Conservation (phyloP, 2,797 vertebrate species). For the Sebastes miniatus region DNA sequence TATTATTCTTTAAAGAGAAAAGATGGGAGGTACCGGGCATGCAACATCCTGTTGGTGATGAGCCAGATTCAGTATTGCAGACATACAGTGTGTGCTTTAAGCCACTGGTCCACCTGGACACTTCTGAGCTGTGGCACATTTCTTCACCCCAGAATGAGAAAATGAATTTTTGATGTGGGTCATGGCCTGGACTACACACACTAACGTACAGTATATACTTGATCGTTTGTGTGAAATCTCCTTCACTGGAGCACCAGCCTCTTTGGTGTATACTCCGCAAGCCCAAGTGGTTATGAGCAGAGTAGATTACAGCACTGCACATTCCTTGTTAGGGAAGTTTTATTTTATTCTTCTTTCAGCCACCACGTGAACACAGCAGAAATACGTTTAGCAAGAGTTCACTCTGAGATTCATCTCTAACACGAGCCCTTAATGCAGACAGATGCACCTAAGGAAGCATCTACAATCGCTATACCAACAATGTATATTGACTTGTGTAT, state of each 20-base stretch:
- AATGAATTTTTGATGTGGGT: conserved; percentile 15
- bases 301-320: neutral
- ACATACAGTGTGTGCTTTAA: conserved; percentile 2
- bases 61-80: conserved; percentile 16
- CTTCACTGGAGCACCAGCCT: neutral
- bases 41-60: neutral
- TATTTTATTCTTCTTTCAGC: neutral
- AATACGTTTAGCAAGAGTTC: neutral
- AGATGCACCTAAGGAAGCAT: neutral
- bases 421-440: neutral
- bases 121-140: neutral
- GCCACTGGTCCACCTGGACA: neutral
- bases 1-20: neutral
- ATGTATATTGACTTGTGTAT: neutral
- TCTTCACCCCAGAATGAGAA: conserved; percentile 18
- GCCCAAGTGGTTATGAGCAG: neutral
- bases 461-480: neutral
- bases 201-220: neutral
- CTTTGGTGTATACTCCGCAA: neutral
- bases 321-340: neutral
- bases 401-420: neutral
- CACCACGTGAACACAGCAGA: neutral
- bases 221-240: neutral
- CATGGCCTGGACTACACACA: neutral
- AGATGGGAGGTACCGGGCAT: neutral